These are phyloP conservation scores for Eubasilissa regina DNA, from an alignment of 1,140 invertebrate genomes.

Conservation along the genomic window DNA sequence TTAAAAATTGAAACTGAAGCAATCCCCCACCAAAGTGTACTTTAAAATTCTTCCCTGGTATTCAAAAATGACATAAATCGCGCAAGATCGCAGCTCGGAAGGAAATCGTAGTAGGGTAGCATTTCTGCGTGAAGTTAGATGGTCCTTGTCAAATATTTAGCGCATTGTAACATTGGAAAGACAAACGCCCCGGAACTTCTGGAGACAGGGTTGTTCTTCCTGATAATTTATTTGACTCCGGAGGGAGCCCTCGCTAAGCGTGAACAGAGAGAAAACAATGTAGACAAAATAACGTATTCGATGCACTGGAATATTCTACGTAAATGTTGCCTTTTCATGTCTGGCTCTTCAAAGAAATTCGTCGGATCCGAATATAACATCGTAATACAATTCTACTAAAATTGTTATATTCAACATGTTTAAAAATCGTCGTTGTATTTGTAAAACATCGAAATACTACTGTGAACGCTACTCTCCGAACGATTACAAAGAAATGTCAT, in stretches of 20 bases:
- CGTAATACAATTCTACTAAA: no score
- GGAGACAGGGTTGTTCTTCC: slow-evolving; percentile 21
- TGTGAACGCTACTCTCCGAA: no score
- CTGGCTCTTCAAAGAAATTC: not conserved
- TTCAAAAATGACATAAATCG: no score
- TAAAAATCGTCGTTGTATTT: no score
- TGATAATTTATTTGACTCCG: slow-evolving; percentile 44
- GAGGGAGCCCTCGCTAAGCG: not conserved
- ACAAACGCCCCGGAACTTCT: slow-evolving; percentile 25
- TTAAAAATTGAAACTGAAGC: no score
- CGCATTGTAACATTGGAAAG: slow-evolving; percentile 30
- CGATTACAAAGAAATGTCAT: no score
- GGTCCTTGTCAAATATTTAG: slow-evolving; percentile 49
- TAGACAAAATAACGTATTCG: slow-evolving; percentile 33
- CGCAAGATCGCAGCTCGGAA: no score
- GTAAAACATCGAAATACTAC: no score
- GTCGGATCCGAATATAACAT: not conserved
- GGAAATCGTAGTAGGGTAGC: not conserved
- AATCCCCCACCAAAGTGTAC: no score
- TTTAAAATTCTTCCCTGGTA: no score
- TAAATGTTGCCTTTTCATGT: not conserved
- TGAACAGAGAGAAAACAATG: slow-evolving; percentile 44
- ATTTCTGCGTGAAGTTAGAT: slow-evolving; percentile 4
- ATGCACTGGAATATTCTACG: slow-evolving; percentile 43
- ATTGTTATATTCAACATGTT: no score